These are phyloP conservation scores for Anoplius nigerrimus DNA, from an alignment of 2,888 invertebrate species.

Conservation along the genomic window DNA sequence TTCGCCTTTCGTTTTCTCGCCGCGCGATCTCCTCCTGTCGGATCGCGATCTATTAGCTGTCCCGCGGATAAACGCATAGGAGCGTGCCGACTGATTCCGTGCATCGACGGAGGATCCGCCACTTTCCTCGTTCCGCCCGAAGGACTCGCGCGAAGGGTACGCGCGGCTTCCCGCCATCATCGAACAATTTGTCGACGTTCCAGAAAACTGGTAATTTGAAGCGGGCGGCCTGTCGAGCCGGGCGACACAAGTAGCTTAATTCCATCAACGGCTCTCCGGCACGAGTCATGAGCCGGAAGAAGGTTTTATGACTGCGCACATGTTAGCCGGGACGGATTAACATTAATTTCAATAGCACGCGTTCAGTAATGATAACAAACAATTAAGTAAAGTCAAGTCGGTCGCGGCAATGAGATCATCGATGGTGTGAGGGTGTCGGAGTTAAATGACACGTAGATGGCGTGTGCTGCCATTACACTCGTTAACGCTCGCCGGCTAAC, in stretches of 20 bases:
- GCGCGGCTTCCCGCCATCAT: not conserved
- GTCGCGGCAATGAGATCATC: slow-evolving; percentile 73
- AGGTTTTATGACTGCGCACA: slow-evolving; percentile 69
- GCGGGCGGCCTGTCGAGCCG: slow-evolving; percentile 22
- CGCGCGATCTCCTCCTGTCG: not conserved
- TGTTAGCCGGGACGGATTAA: slow-evolving; percentile 71
- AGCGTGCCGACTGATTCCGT: too few species aligned
- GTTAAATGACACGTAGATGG: slow-evolving; percentile 73
- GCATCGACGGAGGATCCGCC: too few species aligned
- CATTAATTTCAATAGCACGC: slow-evolving; percentile 75
- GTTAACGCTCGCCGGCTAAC: slow-evolving; percentile 70
- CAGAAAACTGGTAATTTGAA: slow-evolving; percentile 35
- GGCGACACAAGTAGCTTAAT: slow-evolving; percentile 67
- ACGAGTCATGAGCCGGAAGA: slow-evolving; percentile 69
- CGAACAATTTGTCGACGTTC: slow-evolving; percentile 9
- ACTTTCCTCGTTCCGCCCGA: too few species aligned
- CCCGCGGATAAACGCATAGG: too few species aligned
- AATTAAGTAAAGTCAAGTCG: slow-evolving; percentile 71
- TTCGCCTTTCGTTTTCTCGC: not conserved
- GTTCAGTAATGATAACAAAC: slow-evolving; percentile 74
- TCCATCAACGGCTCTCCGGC: slow-evolving; percentile 66
- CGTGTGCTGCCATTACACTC: slow-evolving; percentile 70
- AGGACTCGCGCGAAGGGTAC: too few species aligned
- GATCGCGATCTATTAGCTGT: not conserved
- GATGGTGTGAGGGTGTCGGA: slow-evolving; percentile 73